Percentiles rank a stretch among this genome's conserved stretches.
Conservation (phyloP, 2,888 invertebrate species). For the Dascillus cervinus region DNA sequence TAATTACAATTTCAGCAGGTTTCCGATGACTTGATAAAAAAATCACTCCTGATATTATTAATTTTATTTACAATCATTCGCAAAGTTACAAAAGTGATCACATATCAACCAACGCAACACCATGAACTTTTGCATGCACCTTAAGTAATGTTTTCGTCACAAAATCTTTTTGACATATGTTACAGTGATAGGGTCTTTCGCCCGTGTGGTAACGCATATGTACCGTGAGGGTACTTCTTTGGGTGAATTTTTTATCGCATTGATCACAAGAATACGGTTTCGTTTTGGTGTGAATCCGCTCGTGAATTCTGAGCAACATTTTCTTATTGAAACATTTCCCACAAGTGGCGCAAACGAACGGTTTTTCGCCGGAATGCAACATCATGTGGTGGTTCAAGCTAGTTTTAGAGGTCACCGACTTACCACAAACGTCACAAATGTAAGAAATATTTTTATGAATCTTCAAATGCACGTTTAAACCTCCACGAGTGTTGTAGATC, state of each 20-base stretch:
- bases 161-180: constrained; percentile 21
- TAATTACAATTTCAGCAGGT: background rate
- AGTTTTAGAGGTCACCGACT: constrained; percentile 15
- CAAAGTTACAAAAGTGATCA: constrained; percentile 3
- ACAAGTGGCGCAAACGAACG: constrained; percentile 17
- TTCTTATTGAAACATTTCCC: constrained; percentile 24
- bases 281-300: constrained; percentile 28
- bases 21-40: background rate
- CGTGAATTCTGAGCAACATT: constrained; percentile 25
- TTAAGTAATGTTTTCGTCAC: constrained; percentile 20
- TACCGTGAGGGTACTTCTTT: constrained; percentile 28
- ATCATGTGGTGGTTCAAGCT: constrained; percentile 14
- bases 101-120: constrained; percentile 9
- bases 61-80: too few relatives aligned
- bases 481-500: constrained; percentile 8
- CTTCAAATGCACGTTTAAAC: constrained; percentile 9
- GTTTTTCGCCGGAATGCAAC: constrained; percentile 17
- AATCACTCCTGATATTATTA: background rate
- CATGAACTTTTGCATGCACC: constrained; percentile 19
- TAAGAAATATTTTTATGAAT: constrained; percentile 10
- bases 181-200: constrained; percentile 39
- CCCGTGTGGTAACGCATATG: constrained; percentile 28
- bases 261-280: constrained; percentile 24
- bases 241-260: constrained; percentile 30
- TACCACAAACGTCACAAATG: constrained; percentile 21